Percentiles rank a stretch among this genome's conserved stretches.
phyloP scores from a whole-genome alignment of 2,113 vertebrate genomes.

The Clarias gariepinus region DNA sequence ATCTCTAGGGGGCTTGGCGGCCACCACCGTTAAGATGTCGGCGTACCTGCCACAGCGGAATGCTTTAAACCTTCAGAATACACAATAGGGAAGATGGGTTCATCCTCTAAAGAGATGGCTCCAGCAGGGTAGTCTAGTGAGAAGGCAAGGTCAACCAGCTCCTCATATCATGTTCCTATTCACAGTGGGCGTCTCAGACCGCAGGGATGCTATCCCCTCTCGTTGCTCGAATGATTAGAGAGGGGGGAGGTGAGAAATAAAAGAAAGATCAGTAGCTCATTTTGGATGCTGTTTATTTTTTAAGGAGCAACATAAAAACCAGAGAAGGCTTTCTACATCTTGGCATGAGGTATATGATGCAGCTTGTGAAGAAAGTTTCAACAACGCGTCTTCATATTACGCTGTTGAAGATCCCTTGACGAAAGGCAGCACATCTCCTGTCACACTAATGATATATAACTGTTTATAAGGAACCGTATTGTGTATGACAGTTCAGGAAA shows the following conservation, averaged over 20 bases:
- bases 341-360: background rate
- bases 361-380: constrained; percentile 9
- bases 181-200: constrained; percentile 12
- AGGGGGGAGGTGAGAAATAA: constrained; percentile 23
- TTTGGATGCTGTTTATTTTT: constrained; percentile 21
- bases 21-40: constrained; percentile 13
- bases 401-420: background rate
- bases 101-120: constrained; percentile 41
- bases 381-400: background rate
- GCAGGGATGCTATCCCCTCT: constrained; percentile 4
- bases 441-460: constrained; percentile 33
- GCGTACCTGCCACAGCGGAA: constrained; percentile 26
- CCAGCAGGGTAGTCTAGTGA: constrained; percentile 37
- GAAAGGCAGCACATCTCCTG: constrained; percentile 27
- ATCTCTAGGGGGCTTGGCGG: constrained; percentile 9
- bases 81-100: constrained; percentile 40
- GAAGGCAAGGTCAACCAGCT: constrained; percentile 45
- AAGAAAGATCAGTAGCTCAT: constrained; percentile 19
- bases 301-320: constrained; percentile 1
- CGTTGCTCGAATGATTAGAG: constrained; percentile 18
- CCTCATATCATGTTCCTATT: constrained; percentile 17
- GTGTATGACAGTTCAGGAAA: constrained; percentile 48
- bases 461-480: constrained; percentile 48
- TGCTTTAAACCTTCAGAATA: constrained; percentile 15
- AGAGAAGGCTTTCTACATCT: background rate